Conservation (phyloP, 1,140 invertebrate species). For the Drosophila santomea region DNA sequence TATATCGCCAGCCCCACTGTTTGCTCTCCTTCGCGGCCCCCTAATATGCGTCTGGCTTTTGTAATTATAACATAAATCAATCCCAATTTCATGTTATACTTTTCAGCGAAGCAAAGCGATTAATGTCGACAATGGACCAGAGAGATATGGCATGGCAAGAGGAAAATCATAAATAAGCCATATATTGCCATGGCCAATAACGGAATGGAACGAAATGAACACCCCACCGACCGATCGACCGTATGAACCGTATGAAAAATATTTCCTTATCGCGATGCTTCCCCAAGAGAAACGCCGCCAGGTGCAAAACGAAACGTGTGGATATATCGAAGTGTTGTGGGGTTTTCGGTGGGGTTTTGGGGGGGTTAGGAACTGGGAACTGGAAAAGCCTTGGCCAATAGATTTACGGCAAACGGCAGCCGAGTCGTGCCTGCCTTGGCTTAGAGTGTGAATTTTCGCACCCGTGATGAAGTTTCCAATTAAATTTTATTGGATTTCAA, state of each 20-base stretch:
- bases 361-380: conserved; percentile 12
- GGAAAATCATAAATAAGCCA: conserved; percentile 82
- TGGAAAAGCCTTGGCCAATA: conserved; percentile 64
- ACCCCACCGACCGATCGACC: conserved; percentile 20
- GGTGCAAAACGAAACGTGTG: conserved; percentile 52
- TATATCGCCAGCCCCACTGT: not conserved
- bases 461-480: conserved; percentile 84
- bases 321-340: conserved; percentile 13
- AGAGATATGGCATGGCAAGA: conserved; percentile 78
- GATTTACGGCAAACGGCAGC: conserved; percentile 81
- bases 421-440: conserved; percentile 71
- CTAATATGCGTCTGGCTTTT: conserved; percentile 39
- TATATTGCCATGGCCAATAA: conserved; percentile 73
- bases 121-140: conserved; percentile 76
- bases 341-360: too few relatives aligned
- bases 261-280: conserved; percentile 80
- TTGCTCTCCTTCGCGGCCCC: not conserved
- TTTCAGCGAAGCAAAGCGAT: conserved; percentile 74
- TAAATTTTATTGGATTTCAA: conserved; percentile 84
- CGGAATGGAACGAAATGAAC: conserved; percentile 51
- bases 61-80: conserved; percentile 83
- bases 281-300: conserved; percentile 53
- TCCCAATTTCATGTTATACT: conserved; percentile 76
- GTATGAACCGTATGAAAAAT: conserved; percentile 61
- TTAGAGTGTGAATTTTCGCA: conserved; percentile 83